A percentile compares a stretch with the other conserved stretches of the same genome.
These are phyloP conservation scores for Pterostichus madidus DNA, from an alignment of 2,888 invertebrate species.

Conservation along the genomic window DNA sequence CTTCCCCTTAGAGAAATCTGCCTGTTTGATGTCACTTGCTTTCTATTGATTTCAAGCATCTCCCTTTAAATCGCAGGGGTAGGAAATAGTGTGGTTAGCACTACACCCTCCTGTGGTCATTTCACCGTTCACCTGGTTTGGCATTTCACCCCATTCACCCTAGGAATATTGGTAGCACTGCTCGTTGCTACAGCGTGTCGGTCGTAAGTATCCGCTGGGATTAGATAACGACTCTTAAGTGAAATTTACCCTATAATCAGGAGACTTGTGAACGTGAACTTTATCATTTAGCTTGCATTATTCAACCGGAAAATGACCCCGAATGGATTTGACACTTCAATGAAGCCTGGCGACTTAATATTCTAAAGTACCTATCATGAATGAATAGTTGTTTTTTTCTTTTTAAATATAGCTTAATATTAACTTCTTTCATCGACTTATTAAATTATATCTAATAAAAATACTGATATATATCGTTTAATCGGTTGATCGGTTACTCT, in stretches of 20 bases:
- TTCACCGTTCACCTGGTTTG: not conserved
- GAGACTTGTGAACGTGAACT: conserved; percentile 9
- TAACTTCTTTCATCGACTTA: no score
- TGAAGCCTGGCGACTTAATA: not conserved
- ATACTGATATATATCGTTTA: no score
- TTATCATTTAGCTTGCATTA: conserved; percentile 10
- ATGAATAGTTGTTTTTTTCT: no score
- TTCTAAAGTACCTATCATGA: no score
- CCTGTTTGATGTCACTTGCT: no score
- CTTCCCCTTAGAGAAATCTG: no score
- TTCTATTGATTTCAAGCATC: not conserved
- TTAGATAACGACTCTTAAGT: conserved; percentile 21
- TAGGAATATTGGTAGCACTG: not conserved
- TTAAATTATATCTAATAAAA: no score
- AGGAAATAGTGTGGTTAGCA: conserved; percentile 2
- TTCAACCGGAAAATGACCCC: conserved; percentile 12
- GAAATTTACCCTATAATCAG: conserved; percentile 41
- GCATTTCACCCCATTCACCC: no score
- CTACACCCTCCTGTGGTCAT: not conserved
- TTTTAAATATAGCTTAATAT: no score
- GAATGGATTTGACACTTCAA: conserved; percentile 5
- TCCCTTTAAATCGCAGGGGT: not conserved
- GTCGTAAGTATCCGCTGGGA: conserved; percentile 13
- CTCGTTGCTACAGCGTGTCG: not conserved
- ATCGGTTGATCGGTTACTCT: no score